Conservation (phyloP, 92 coral and sea anemone species). For the Parazoanthus atlanticus region DNA sequence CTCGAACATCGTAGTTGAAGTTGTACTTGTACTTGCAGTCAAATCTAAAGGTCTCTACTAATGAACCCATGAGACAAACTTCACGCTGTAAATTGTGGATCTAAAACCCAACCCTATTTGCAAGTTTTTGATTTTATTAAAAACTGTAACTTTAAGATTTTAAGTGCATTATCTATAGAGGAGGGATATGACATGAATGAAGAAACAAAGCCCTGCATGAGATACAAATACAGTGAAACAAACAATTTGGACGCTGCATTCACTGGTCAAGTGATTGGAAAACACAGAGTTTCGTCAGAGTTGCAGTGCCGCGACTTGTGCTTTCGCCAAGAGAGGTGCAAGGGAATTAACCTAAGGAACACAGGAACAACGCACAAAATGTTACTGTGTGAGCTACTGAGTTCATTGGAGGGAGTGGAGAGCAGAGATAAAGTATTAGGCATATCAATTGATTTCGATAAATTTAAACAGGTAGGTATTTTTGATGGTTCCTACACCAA, state of each 20-base stretch:
- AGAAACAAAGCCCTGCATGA: not conserved
- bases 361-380: not conserved
- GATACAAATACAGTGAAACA: not conserved
- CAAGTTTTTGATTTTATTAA: no score
- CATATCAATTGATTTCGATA: not conserved
- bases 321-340: slow-evolving; percentile 23
- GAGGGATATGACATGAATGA: slow-evolving; percentile 8
- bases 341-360: not conserved
- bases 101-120: not conserved
- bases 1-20: no score
- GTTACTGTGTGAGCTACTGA: not conserved
- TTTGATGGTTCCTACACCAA: no score
- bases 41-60: no score
- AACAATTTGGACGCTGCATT: not conserved
- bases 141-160: no score
- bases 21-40: no score
- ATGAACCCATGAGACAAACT: no score
- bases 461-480: not conserved
- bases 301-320: slow-evolving; percentile 32
- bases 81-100: no score
- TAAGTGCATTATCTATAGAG: not conserved
- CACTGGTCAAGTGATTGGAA: not conserved
- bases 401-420: not conserved
- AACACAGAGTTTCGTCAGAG: slow-evolving; percentile 5
- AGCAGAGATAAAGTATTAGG: not conserved